Base-by-base conservation (phyloP, 1,140 invertebrate genomes). In the Zaprionus inermis region DNA sequence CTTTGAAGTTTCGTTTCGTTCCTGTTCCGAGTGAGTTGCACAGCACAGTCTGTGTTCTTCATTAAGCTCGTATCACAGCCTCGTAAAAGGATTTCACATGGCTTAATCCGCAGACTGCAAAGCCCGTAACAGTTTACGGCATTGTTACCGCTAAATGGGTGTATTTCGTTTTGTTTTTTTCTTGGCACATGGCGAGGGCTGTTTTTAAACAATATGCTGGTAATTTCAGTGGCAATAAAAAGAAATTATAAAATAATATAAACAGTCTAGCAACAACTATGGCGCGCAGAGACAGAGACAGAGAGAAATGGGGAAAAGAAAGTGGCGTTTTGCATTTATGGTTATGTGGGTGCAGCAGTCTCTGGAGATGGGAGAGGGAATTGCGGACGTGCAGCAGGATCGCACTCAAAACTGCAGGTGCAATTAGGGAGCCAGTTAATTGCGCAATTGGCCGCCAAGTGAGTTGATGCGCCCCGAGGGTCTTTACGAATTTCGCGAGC, bases 201-300 rank as follows among this genome's bases (percentile, higher is more conserved):
- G 28, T 52, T 61, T 55, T 64, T 28, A 57, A 71, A 30, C 68
- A 71, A 65, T 67, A 52, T 67, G 44, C 36, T 51, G 52, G 55
- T 32, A 20, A 59, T 76, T 67, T 65, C 36, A 76, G 32, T 56
- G 36, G 52, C 52, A 54, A 86, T 86, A 88, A 82, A 82, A 88
- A 67, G 83, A 86, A 86, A 89, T 86, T 86, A 88, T 86, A 89
- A 80, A 89, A 89, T 88, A 79, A 86, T 86, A 88, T 85, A 76
- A 86, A 82, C 82, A 76, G 79, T 79, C 83, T 58, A 59, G 79
- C 68, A 85, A 61, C 72, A 79, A 60, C 72, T 54, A 46, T 59
- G 54, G 66, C 34, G 64, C 54, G 18, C 72, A 79, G 72, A 52
- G 38, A 64, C 30, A 67, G 56, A 56, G 32, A 22, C 30, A 70